Evolutionary conservation across 2,888 invertebrate genomes (phyloP).

Genomic region (Carpatolechia fugitivella): DNA sequence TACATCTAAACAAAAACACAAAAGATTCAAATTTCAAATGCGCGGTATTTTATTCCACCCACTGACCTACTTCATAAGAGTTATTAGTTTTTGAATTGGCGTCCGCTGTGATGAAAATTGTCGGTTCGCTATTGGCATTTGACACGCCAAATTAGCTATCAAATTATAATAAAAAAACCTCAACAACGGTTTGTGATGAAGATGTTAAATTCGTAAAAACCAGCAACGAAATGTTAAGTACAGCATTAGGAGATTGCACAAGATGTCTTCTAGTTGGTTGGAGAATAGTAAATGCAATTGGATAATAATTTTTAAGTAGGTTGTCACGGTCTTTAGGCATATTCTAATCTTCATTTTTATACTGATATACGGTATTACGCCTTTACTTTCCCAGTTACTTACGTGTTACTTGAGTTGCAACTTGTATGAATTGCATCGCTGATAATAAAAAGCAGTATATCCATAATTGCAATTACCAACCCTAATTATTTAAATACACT

Average conservation of each 20-base stretch:
- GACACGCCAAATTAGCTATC: constrained; percentile 14
- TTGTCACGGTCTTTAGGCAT: not conserved
- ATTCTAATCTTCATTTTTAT: not conserved
- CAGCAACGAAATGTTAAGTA: not conserved
- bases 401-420: not conserved
- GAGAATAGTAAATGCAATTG: not conserved
- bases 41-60: constrained; percentile 17
- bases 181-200: not conserved
- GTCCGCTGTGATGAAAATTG: constrained; percentile 18
- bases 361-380: not conserved
- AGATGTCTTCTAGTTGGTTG: not conserved
- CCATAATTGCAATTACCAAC: too few relatives aligned
- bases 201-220: not conserved
- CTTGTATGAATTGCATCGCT: not conserved
- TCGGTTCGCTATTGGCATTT: constrained; percentile 19
- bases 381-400: not conserved
- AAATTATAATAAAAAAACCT: constrained; percentile 5
- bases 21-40: constrained; percentile 2
- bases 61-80: constrained; percentile 17
- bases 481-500: too few relatives aligned
- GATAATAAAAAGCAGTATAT: too few relatives aligned
- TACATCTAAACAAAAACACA: too few relatives aligned
- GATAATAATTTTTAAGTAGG: not conserved
- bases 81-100: constrained; percentile 24
- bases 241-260: not conserved